Base-by-base conservation (phyloP, 2,888 invertebrate genomes). In the Habroteleia sp. region DNA sequence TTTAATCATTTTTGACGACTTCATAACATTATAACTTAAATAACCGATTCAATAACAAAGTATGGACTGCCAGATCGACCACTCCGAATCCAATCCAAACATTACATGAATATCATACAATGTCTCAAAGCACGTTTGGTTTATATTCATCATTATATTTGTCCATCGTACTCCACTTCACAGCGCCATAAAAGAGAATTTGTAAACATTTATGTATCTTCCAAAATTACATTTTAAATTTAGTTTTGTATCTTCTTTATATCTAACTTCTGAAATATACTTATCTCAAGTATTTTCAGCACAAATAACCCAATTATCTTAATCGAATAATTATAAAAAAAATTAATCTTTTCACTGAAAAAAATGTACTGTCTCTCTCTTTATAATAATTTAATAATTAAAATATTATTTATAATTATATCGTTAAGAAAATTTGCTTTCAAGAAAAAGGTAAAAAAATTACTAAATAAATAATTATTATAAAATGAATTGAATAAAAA, bases 131-230 rank as follows among this genome's bases (percentile, higher is more conserved):
- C 71, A 71, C 54, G 54, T 62, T 39, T 14, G 8, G 62, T 62
- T 71, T 71, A 62, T 54, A 37, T 63, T 60, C 13, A 56, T 63
- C 35, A 35, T 54, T 60, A 54, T 69, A 48, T 60, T 60, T 60
- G 68, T 58, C 33, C 14, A 48, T 60, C 50, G 5, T 16, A n/a
- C 17, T 7, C 7, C 17, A 33, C 35, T 10, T 8, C 2, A 20
- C 14, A 33, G 6, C 33, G 35, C n/a, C 8, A 14, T 23, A 14
- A 54, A 44, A 23, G 20, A 63, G 23, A 48, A 50, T 39, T 50
- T 54, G 14, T 29, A 65, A 50, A 63, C 23, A 62, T 62, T 48
- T 62, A 62, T 46, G 14, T 42, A 14, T 14, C 31, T 33, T 8
- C 8, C 27, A 3, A 33, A 33, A n/a, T n/a, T 42, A 42, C 42